Conservation (phyloP, 1,140 invertebrate genomes). For the Euschistus heros region DNA sequence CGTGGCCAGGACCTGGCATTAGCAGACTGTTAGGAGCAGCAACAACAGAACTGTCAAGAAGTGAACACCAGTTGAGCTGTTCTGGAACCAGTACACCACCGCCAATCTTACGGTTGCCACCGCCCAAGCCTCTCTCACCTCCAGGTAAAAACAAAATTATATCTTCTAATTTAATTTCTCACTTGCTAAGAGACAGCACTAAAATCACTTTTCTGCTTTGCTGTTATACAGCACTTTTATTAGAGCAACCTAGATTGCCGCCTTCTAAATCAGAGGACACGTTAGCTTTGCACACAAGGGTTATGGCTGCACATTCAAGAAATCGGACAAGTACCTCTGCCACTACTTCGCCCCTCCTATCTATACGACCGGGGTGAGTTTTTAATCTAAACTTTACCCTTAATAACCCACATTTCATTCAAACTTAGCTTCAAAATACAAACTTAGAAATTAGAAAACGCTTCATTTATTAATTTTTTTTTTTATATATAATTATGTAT, state of each 20-base stretch:
- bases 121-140: conserved; percentile 20
- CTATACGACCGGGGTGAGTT: conserved; percentile 38
- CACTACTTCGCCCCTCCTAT: conserved; percentile 52
- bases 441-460: background rate
- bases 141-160: conserved; percentile 7
- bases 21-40: conserved; percentile 31
- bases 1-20: conserved; percentile 70
- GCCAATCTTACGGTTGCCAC: conserved; percentile 17
- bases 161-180: background rate
- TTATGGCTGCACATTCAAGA: conserved; percentile 35
- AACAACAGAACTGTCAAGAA: conserved; percentile 68
- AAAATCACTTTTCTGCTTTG: conserved; percentile 7
- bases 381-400: background rate
- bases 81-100: conserved; percentile 14
- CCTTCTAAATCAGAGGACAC: conserved; percentile 69
- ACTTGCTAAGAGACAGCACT: background rate
- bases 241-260: conserved; percentile 39
- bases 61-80: conserved; percentile 57
- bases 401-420: background rate
- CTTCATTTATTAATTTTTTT: background rate
- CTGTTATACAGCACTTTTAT: background rate
- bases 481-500: background rate
- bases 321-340: conserved; percentile 48
- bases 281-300: conserved; percentile 39
- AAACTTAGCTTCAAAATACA: background rate